Conservation (phyloP, 2,797 vertebrate species). For the Labeo calbasu region DNA sequence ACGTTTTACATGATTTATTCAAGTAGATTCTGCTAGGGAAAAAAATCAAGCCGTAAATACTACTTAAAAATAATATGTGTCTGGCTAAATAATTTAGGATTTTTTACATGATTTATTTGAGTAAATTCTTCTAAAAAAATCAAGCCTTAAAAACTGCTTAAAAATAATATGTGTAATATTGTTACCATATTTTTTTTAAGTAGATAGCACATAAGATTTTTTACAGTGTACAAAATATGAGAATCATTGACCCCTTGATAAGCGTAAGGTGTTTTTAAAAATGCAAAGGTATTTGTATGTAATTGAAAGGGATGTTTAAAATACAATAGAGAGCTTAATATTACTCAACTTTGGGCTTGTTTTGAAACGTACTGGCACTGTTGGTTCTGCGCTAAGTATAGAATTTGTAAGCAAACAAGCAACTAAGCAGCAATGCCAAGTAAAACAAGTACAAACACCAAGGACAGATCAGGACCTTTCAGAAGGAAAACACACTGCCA, state of each 20-base stretch:
- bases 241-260: not conserved
- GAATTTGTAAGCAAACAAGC: conserved; percentile 69
- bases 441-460: conserved; percentile 51
- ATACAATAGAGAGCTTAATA: conserved; percentile 5
- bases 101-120: too few species aligned
- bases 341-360: conserved; percentile 8
- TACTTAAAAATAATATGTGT: too few species aligned
- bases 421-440: conserved; percentile 68
- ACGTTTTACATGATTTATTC: not conserved
- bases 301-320: not conserved
- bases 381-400: conserved; percentile 58
- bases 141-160: too few species aligned
- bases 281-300: not conserved
- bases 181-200: not conserved
- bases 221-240: not conserved
- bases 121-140: too few species aligned
- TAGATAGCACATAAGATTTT: too few species aligned
- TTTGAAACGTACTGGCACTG: conserved; percentile 55
- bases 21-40: not conserved
- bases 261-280: not conserved
- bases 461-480: conserved; percentile 46
- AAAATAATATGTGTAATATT: too few species aligned
- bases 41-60: too few species aligned
- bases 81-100: too few species aligned
- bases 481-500: conserved; percentile 17